Conservation (phyloP, 2,113 vertebrate species). For the Labrus mixtus region DNA sequence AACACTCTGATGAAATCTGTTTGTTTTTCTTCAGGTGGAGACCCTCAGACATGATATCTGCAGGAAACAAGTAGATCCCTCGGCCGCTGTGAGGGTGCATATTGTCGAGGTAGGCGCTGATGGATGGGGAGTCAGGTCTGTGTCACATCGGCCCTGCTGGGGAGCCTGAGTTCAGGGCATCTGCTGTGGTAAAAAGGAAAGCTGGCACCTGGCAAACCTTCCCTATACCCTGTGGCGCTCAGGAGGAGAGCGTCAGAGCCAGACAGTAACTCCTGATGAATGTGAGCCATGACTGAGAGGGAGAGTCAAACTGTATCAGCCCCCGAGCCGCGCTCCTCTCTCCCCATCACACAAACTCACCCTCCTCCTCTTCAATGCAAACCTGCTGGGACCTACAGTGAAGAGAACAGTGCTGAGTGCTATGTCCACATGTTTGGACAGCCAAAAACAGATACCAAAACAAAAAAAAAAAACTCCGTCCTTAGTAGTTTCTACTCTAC, state of each 20-base stretch:
- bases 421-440: conserved; percentile 63
- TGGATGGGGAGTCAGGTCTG: conserved; percentile 59
- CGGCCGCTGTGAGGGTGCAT: conserved; percentile 10
- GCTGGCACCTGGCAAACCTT: conserved; percentile 30
- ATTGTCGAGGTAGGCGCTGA: conserved; percentile 42
- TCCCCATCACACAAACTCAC: conserved; percentile 46
- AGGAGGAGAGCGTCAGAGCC: conserved; percentile 45
- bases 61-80: conserved; percentile 47
- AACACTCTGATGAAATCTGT: too few species aligned
- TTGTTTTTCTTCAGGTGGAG: not conserved
- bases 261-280: conserved; percentile 66
- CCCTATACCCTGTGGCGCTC: conserved; percentile 39
- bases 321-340: conserved; percentile 36
- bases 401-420: not conserved
- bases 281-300: conserved; percentile 61
- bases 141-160: conserved; percentile 55
- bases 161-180: conserved; percentile 57
- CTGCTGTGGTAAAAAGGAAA: conserved; percentile 46
- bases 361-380: conserved; percentile 26
- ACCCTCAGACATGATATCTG: conserved; percentile 32
- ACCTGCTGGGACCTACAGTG: conserved; percentile 20
- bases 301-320: conserved; percentile 57
- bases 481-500: conserved; percentile 5
- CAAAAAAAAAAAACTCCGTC: conserved; percentile 11
- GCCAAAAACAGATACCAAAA: conserved; percentile 25